These are phyloP conservation scores for Aphaenogaster ashmeadi DNA, from an alignment of 1,140 invertebrate species.

Conservation along the genomic window DNA sequence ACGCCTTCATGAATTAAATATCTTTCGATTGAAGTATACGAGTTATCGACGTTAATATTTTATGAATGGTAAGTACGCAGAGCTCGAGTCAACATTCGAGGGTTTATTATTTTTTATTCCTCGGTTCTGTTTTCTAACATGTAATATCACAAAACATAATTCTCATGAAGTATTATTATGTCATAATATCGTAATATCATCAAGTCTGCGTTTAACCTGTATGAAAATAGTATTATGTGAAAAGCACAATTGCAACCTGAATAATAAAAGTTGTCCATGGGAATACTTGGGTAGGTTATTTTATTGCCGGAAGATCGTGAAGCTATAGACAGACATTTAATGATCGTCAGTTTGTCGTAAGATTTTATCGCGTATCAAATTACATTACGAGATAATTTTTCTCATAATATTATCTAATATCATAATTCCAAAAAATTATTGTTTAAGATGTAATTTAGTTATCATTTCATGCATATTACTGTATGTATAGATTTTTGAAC, in stretches of 20 bases:
- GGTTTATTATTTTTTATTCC: slow-evolving; percentile 16
- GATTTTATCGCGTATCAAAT: slow-evolving; percentile 4
- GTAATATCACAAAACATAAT: slow-evolving; percentile 2
- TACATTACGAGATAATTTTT: background rate
- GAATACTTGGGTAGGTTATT: background rate
- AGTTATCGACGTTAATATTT: slow-evolving; percentile 16
- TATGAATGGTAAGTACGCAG: slow-evolving; percentile 3
- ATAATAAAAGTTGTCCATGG: slow-evolving; percentile 27
- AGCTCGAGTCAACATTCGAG: background rate
- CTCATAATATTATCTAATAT: background rate
- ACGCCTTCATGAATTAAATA: slow-evolving; percentile 9
- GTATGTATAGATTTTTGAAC: background rate
- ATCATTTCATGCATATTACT: background rate
- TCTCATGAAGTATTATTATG: slow-evolving; percentile 17
- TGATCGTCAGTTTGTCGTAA: background rate
- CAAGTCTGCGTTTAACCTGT: background rate
- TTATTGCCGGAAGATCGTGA: background rate
- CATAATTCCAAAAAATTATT: slow-evolving; percentile 17
- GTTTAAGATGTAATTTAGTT: background rate
- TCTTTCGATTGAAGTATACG: background rate
- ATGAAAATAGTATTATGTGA: slow-evolving; percentile 10
- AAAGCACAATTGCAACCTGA: background rate
- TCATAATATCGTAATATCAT: slow-evolving; percentile 7
- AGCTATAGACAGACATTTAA: slow-evolving; percentile 11
- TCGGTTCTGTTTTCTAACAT: background rate